Percentiles rank a stretch among this genome's conserved stretches.
Evolutionary conservation across 1,140 invertebrate genomes (phyloP).

Genomic region (Brachystomella parvula): DNA sequence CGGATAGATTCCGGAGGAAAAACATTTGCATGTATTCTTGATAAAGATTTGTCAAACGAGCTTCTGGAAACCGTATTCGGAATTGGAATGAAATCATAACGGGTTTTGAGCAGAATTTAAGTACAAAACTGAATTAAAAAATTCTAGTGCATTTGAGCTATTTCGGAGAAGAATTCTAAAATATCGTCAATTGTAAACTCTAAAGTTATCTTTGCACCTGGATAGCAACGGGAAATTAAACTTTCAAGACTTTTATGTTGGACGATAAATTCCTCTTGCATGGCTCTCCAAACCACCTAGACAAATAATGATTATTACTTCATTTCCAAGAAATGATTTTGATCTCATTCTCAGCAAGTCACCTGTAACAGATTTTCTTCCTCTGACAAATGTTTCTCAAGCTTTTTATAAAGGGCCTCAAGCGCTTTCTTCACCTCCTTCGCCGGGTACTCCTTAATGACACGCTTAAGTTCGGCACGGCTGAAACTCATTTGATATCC

Average conservation of each 20-base stretch:
- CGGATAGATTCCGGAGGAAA: neutral
- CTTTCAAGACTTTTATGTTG: conserved; percentile 93
- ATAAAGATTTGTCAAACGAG: neutral
- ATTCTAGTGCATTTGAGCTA: conserved; percentile 80
- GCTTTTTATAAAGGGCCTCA: conserved; percentile 90
- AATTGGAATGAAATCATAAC: neutral
- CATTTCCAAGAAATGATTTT: neutral
- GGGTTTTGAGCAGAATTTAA: neutral
- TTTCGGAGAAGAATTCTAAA: conserved; percentile 94
- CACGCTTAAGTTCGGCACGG: conserved; percentile 90
- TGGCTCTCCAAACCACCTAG: conserved; percentile 94
- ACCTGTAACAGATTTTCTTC: conserved; percentile 87
- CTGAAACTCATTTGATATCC: conserved; percentile 96
- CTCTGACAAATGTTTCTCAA: conserved; percentile 93
- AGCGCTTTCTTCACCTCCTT: conserved; percentile 92
- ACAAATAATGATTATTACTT: neutral
- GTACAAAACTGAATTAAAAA: neutral
- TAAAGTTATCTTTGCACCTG: conserved; percentile 84
- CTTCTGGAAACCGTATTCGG: neutral
- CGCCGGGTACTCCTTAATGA: conserved; percentile 90
- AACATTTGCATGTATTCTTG: neutral
- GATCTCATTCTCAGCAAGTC: neutral
- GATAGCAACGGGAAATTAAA: conserved; percentile 91
- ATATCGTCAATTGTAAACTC: conserved; percentile 97
- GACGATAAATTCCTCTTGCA: conserved; percentile 97